phyloP scores from a whole-genome alignment of 2,797 vertebrate genomes.

The Mormyrops boulengeri region DNA sequence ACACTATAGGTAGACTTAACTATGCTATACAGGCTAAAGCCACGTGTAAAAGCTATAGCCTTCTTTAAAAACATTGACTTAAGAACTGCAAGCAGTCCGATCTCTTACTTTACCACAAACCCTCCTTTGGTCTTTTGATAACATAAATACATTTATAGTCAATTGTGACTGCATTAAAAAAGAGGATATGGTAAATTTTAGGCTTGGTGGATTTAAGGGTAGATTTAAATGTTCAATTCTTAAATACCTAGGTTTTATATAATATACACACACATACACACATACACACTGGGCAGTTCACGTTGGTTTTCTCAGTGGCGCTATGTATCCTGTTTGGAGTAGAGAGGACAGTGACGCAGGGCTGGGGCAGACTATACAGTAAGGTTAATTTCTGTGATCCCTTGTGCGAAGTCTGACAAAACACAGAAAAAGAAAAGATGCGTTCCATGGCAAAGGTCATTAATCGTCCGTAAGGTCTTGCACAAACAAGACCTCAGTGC shows the following conservation, averaged over 20 bases:
- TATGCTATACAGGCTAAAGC: slow-evolving; percentile 73
- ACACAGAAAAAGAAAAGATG: slow-evolving; percentile 41
- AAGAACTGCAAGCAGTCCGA: slow-evolving; percentile 55
- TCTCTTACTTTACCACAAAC: slow-evolving; percentile 59
- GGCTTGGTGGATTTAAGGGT: neutral
- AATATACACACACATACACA: slow-evolving; percentile 50
- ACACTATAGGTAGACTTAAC: slow-evolving; percentile 85
- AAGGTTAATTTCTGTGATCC: slow-evolving; percentile 75
- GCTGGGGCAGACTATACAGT: slow-evolving; percentile 57
- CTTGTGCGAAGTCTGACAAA: slow-evolving; percentile 81
- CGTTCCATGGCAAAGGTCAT: slow-evolving; percentile 58
- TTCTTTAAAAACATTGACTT: slow-evolving; percentile 46
- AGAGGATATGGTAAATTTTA: slow-evolving; percentile 37
- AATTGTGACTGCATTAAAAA: slow-evolving; percentile 60
- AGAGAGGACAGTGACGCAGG: slow-evolving; percentile 30
- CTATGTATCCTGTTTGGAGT: slow-evolving; percentile 26
- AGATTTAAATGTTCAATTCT: slow-evolving; percentile 32
- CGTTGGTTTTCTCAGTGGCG: slow-evolving; percentile 48
- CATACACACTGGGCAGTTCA: slow-evolving; percentile 41
- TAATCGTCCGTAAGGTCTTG: slow-evolving; percentile 99
- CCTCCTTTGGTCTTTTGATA: slow-evolving; percentile 90
- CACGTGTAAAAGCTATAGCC: slow-evolving; percentile 62
- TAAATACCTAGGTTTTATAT: slow-evolving; percentile 61
- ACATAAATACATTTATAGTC: slow-evolving; percentile 55
- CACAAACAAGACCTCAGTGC: slow-evolving; percentile 97